Conservation (phyloP, 2,888 invertebrate genomes). For the Apamea anceps region DNA sequence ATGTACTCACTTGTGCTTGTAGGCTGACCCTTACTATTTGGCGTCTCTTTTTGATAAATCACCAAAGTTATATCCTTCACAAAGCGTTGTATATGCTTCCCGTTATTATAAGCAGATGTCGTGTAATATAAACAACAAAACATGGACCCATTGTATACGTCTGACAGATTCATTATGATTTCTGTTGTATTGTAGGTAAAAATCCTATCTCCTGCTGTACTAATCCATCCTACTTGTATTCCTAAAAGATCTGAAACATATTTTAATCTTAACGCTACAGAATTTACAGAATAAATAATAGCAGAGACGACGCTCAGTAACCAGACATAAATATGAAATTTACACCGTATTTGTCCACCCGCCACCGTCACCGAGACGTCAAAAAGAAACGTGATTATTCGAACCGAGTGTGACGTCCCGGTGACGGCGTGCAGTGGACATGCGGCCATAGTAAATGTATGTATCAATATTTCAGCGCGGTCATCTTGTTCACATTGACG, state of each 20-base stretch:
- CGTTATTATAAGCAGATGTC: background rate
- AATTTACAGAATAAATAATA: background rate
- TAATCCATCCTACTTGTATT: conserved; percentile 24
- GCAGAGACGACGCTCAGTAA: background rate
- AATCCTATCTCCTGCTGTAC: background rate
- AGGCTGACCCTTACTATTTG: background rate
- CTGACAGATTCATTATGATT: background rate
- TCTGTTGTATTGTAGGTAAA: background rate
- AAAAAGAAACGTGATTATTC: background rate
- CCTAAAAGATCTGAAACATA: conserved; percentile 8
- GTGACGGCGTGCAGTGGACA: too few species aligned
- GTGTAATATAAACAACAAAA: conserved; percentile 30
- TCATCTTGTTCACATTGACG: too few species aligned
- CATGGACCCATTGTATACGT: conserved; percentile 7
- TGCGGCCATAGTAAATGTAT: too few species aligned
- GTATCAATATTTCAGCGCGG: too few species aligned
- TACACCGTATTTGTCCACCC: background rate
- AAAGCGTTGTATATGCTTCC: background rate
- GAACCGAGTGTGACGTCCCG: background rate
- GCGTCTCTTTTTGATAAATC: background rate
- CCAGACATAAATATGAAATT: background rate
- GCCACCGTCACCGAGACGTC: background rate
- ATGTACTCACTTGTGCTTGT: conserved; percentile 4
- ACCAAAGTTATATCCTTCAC: conserved; percentile 21
- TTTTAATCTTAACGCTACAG: background rate